Base-by-base conservation (phyloP, 2,888 invertebrate genomes). In the Smittia sp. region DNA sequence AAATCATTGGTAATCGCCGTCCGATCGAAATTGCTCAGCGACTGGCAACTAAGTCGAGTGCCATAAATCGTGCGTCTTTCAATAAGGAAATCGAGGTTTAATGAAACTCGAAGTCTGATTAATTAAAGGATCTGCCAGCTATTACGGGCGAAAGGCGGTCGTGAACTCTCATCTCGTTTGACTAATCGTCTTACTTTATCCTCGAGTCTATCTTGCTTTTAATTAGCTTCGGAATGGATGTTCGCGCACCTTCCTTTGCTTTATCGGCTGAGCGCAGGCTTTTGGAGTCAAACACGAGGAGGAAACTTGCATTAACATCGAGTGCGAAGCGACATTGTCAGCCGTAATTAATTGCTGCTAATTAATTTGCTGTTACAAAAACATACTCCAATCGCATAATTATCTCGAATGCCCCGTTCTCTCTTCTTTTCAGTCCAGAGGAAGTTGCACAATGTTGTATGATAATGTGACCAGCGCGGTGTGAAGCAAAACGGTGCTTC, bases 331-430 rank as follows among this genome's bases (percentile, higher is more conserved):
- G 46, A 46, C 46, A 46, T 46, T 46, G 15, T 46, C n/a, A 46
- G 46, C n/a, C 15, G 46, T 46, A 46, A 46, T 46, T 46, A 46
- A 46, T 46, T 46, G 13, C 46, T 11, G 18, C 58, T 58, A 20
- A 58, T 58, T 58, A 58, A 58, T 58, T 22, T 58, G 18, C 58
- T 58, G 1, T 9, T 18, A 3, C 4, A 9, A 22, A 58, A 22
- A 58, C 22, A 58, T 20, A 18, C n/a, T 58, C 22, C 58, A 2
- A 58, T 18, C 58, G 22, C n/a, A 58, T 58, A 58, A 58, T 58
- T 58, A 58, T 58, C 58, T 9, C 58, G 58, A 58, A 20, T 58
- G 58, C 58, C 18, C 22, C 58, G 58, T 58, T 58, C 15, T 58
- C 46, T 46, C 58, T 7, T 58, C 3, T 11, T 46, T 32, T 32